A percentile compares a stretch with the other conserved stretches of the same genome.
phyloP scores from a whole-genome alignment of 2,888 invertebrate genomes.

The Brachyopa scutellaris region DNA sequence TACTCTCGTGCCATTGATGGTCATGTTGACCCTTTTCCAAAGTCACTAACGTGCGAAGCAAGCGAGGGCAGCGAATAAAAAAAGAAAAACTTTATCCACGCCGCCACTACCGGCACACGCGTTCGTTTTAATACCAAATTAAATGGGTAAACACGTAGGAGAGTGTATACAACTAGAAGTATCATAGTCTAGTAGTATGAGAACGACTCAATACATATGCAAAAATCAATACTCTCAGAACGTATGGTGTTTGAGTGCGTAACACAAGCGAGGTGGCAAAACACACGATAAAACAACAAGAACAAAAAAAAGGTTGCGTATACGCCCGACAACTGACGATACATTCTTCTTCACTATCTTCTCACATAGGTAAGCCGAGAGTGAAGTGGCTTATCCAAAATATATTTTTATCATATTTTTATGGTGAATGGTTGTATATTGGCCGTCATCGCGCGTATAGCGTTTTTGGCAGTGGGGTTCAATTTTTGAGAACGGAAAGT shows the following conservation, averaged over 20 bases:
- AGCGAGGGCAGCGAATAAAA: slow-evolving; percentile 10
- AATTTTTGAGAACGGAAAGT: slow-evolving; percentile 42
- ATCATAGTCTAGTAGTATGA: neutral
- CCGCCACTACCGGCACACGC: slow-evolving; percentile 41
- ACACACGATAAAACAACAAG: slow-evolving; percentile 8
- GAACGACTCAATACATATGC: slow-evolving; percentile 17
- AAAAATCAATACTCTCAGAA: slow-evolving; percentile 54
- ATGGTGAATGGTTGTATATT: slow-evolving; percentile 21
- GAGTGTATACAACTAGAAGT: slow-evolving; percentile 28
- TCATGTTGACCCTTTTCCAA: slow-evolving; percentile 42
- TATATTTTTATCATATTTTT: slow-evolving; percentile 43
- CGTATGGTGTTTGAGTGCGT: slow-evolving; percentile 41
- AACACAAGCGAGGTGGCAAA: slow-evolving; percentile 29
- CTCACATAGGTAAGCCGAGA: slow-evolving; percentile 26
- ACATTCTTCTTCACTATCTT: slow-evolving; percentile 27
- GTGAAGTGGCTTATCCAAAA: slow-evolving; percentile 44
- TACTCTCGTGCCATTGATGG: slow-evolving; percentile 21
- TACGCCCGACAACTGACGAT: slow-evolving; percentile 43
- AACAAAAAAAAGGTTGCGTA: slow-evolving; percentile 58
- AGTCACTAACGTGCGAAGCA: slow-evolving; percentile 26
- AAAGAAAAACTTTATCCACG: slow-evolving; percentile 23
- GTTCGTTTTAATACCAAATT: slow-evolving; percentile 52
- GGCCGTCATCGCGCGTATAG: neutral
- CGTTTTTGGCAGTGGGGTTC: neutral
- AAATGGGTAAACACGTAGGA: slow-evolving; percentile 54